phyloP scores from a whole-genome alignment of 2,113 vertebrate genomes.

The Archilochus colubris region DNA sequence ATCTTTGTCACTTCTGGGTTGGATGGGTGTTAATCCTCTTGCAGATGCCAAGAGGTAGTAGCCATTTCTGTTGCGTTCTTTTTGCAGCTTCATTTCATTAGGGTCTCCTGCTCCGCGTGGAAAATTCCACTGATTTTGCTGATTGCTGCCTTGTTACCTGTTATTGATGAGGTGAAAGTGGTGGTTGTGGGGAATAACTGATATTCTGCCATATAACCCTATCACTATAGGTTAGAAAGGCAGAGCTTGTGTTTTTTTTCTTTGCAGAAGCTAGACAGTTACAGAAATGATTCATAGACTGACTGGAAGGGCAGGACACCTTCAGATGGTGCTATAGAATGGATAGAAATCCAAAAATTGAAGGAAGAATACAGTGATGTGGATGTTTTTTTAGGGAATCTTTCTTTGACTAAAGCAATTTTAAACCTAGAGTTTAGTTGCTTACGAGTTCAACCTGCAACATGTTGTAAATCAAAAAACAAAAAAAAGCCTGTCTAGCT shows the following conservation, averaged over 20 bases:
- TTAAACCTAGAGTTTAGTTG: not conserved
- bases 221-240: not conserved
- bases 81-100: not conserved
- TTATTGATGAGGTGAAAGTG: not conserved
- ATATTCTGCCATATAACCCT: not conserved
- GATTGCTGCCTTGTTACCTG: not conserved
- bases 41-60: not conserved
- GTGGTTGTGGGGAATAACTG: not conserved
- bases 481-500: not conserved
- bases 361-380: not conserved
- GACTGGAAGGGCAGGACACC: not conserved
- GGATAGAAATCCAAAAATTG: rapidly evolving
- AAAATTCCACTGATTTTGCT: not conserved
- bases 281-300: not conserved
- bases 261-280: not conserved
- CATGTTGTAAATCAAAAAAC: not conserved
- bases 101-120: not conserved
- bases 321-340: not conserved
- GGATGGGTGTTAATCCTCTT: not conserved
- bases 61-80: not conserved
- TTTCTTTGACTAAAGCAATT: not conserved
- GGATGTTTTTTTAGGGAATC: rapidly evolving
- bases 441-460: not conserved
- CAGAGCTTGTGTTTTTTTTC: not conserved
- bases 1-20: not conserved